Percentiles rank a stretch among this genome's conserved stretches.
Evolutionary conservation across 53 echinoderm and acorn worm genomes (phyloP).

Genomic region (Henricia sp.): DNA sequence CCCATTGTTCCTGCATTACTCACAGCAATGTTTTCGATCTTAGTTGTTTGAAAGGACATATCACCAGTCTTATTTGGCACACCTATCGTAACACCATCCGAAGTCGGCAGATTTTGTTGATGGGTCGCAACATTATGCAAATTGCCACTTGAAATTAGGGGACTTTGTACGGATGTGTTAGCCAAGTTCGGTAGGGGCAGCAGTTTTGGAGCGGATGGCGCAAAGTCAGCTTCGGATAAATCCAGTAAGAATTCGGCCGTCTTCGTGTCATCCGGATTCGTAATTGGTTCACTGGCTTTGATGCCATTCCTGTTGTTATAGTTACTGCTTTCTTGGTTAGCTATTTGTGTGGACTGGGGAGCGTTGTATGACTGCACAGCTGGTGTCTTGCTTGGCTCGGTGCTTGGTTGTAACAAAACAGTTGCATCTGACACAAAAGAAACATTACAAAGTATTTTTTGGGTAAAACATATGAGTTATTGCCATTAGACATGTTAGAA

Average conservation of each 20-base stretch:
- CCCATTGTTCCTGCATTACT: too few relatives aligned
- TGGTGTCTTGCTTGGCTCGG: neutral
- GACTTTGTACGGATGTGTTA: neutral
- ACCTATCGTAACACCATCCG: neutral
- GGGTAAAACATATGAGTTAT: too few relatives aligned
- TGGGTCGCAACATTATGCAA: neutral
- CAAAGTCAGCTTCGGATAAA: slow-evolving; percentile 96
- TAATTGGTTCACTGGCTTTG: neutral
- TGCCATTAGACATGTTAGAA: too few relatives aligned
- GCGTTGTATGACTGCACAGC: neutral
- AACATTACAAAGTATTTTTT: neutral
- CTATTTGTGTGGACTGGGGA: slow-evolving; percentile 5
- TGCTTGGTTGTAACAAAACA: slow-evolving; percentile 28
- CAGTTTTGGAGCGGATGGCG: slow-evolving; percentile 73
- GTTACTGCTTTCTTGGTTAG: neutral
- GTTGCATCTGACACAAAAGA: slow-evolving; percentile 11
- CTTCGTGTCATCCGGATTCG: neutral
- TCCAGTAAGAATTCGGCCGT: slow-evolving; percentile 77
- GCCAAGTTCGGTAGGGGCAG: slow-evolving; percentile 37
- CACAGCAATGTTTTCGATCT: too few relatives aligned
- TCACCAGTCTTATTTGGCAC: too few relatives aligned
- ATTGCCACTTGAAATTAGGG: neutral
- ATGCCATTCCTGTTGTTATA: neutral
- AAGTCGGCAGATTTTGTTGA: neutral
- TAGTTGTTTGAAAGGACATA: too few relatives aligned